Evolutionary conservation across 2,113 vertebrate species (phyloP).

Genomic region (Sterrhoptilus dennistouni): DNA sequence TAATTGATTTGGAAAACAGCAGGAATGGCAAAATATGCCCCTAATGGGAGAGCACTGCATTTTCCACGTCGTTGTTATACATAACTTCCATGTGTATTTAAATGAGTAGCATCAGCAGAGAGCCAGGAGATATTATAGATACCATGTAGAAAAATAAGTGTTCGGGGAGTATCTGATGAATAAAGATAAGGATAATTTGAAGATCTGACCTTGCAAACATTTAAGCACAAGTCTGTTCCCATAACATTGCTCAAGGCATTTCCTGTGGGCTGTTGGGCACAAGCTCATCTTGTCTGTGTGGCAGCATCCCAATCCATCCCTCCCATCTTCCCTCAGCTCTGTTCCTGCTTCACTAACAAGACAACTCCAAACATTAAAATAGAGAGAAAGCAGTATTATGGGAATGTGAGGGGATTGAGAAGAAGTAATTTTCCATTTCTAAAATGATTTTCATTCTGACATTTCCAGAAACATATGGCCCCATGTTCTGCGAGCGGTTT

Average conservation of each 20-base stretch:
- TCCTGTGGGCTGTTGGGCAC: not conserved
- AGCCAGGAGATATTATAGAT: constrained; percentile 1
- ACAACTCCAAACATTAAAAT: not conserved
- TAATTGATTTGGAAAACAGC: not conserved
- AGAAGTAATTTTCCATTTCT: constrained; percentile 40
- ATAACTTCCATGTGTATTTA: constrained; percentile 4
- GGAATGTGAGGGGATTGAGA: not conserved
- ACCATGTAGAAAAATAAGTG: not conserved
- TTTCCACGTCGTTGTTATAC: not conserved
- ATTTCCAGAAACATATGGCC: constrained; percentile 66
- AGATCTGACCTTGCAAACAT: not conserved
- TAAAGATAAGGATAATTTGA: not conserved
- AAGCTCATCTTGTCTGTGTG: not conserved
- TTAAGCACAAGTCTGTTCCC: not conserved
- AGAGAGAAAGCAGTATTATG: not conserved
- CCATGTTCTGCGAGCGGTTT: not conserved
- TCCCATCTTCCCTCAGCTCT: not conserved
- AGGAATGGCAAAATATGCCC: not conserved
- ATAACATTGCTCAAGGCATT: not conserved
- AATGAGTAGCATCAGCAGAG: not conserved
- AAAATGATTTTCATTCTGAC: constrained; percentile 38
- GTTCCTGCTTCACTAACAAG: not conserved
- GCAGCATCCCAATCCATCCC: not conserved
- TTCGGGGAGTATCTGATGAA: constrained; percentile 10
- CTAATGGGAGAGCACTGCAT: constrained; percentile 13